Base-by-base conservation (phyloP, 2,888 invertebrate species). In the Amphipyra berbera region DNA sequence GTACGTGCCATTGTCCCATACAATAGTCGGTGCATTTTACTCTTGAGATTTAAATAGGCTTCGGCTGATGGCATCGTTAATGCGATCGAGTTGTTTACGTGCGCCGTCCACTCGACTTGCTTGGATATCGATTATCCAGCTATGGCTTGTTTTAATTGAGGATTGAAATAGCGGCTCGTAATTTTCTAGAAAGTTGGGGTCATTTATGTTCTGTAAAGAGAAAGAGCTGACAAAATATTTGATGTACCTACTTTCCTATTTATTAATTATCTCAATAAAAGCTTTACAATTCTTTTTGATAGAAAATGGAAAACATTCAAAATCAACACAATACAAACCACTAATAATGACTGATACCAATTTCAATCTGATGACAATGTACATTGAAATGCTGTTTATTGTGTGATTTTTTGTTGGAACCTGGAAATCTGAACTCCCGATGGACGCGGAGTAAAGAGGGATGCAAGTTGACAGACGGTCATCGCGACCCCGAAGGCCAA, bases 41-140 rank as follows among this genome's bases (percentile, higher is more conserved):
- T 85, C 82, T 78, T 67, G 75, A 86, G 86, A 85, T 88, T 88
- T 86, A 85, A 90, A 88, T 85, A 88, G 87, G 83, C 86, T 85
- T 76, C 73, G 61, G 76, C 63, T 82, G 85, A 86, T 85, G 77
- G 79, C 68, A 74, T 78, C 70, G 83, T 75, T 88, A 86, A 87
- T 85, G 79, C 81, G 76, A 82, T 84, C 73, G 77, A 77, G 71
- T 76, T 83, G 82, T 84, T 84, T 82, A 65, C 75, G 66, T 65
- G 48, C 59, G 27, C 42, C 37, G 61, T 61, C 58, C 65, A 69
- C 63, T 72, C 13, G 21, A 67, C 48, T 48, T 30, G 57, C 58
- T 55, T n/a, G 57, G 56, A 58, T 53, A 30, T 63, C 61, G 69
- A 73, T 75, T 62, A 60, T 54, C 54, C 35, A 41, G 40, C 41